A percentile compares a stretch with the other conserved stretches of the same genome.
Evolutionary conservation across 1,140 invertebrate species (phyloP).

Genomic region (Reticulitermes speratus): DNA sequence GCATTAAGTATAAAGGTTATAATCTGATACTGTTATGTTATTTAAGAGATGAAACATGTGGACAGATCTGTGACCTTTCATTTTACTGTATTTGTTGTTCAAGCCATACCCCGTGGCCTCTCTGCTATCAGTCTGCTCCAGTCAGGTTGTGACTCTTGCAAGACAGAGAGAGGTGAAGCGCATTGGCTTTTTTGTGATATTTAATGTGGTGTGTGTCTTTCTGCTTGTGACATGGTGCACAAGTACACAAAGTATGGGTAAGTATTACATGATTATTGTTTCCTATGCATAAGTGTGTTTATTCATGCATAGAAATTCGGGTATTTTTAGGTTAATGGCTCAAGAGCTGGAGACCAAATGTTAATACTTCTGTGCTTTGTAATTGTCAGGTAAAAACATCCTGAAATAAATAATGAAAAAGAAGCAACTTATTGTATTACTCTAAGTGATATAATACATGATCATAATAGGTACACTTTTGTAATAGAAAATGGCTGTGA

Average conservation of each 20-base stretch:
- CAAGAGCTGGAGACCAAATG: too few relatives aligned
- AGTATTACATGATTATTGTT: background rate
- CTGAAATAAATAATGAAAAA: too few relatives aligned
- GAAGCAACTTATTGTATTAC: too few relatives aligned
- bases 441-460: too few relatives aligned
- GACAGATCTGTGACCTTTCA: background rate
- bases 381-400: too few relatives aligned
- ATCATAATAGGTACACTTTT: too few relatives aligned
- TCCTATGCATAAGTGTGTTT: too few relatives aligned
- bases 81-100: slow-evolving; percentile 20
- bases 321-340: too few relatives aligned
- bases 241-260: slow-evolving; percentile 26
- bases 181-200: slow-evolving; percentile 20
- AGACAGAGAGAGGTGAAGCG: slow-evolving; percentile 17
- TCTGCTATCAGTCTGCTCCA: slow-evolving; percentile 9
- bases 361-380: too few relatives aligned
- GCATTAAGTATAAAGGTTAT: too few relatives aligned
- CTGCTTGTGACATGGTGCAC: slow-evolving; percentile 21
- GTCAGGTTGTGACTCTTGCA: slow-evolving; percentile 4
- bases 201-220: background rate
- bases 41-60: background rate
- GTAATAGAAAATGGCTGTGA: too few relatives aligned
- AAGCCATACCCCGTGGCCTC: background rate
- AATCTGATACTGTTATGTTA: background rate
- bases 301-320: too few relatives aligned